Conservation (phyloP, 2,797 vertebrate species). For the Chaunax sp. region DNA sequence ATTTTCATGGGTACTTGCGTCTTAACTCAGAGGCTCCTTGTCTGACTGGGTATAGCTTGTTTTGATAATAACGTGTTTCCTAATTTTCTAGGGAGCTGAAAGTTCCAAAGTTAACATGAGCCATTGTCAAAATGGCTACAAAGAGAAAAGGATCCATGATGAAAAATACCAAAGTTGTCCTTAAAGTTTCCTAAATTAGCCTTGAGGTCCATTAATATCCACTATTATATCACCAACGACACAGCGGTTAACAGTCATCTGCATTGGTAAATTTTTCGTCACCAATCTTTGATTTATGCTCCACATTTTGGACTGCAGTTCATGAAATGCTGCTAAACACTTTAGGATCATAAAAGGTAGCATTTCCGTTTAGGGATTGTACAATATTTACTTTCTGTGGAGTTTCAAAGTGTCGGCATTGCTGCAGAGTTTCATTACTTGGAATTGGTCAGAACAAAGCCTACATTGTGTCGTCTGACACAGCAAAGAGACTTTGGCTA, state of each 20-base stretch:
- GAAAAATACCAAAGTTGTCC: background rate
- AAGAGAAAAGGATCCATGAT: background rate
- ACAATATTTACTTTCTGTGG: constrained; percentile 13
- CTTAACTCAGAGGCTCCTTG: background rate
- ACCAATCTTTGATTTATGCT: background rate
- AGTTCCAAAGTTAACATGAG: background rate
- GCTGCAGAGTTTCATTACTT: constrained; percentile 16
- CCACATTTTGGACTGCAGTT: background rate
- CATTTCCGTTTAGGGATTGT: background rate
- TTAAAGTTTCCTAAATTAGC: background rate
- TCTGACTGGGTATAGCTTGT: background rate
- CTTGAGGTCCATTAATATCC: background rate
- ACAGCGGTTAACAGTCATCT: background rate
- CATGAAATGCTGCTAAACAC: background rate
- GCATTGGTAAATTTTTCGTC: background rate
- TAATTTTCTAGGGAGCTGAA: background rate
- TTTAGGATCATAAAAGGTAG: background rate
- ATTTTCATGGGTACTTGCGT: background rate
- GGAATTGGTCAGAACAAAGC: constrained; percentile 31
- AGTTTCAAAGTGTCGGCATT: constrained; percentile 1
- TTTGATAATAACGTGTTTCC: background rate
- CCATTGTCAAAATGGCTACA: background rate
- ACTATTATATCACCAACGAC: background rate
- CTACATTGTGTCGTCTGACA: constrained; percentile 24
- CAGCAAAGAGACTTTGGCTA: constrained; percentile 18